Conservation (phyloP, 2,797 vertebrate genomes). For the Bovichtus diacanthus region DNA sequence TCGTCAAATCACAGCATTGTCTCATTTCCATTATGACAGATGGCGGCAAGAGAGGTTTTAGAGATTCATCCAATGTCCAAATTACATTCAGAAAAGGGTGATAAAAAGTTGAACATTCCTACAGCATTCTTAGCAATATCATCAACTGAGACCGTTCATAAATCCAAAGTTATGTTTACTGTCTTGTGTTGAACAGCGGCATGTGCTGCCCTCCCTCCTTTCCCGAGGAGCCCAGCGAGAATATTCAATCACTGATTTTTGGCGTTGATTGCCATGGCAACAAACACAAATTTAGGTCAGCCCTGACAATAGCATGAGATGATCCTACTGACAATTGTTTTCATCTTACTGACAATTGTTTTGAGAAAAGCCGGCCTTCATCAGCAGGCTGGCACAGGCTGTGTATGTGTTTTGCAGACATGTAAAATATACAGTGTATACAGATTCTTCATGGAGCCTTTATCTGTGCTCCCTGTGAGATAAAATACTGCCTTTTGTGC, state of each 20-base stretch:
- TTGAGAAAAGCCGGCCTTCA: not conserved
- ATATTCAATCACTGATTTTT: slow-evolving; percentile 47
- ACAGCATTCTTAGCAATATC: not conserved
- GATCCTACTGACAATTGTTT: slow-evolving; percentile 41
- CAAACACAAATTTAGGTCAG: slow-evolving; percentile 65
- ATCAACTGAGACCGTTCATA: not conserved
- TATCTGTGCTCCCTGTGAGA: slow-evolving; percentile 15
- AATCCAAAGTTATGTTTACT: not conserved
- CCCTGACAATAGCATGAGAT: slow-evolving; percentile 46
- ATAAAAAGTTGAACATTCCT: not conserved
- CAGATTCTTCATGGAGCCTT: not conserved
- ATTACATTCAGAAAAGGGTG: not conserved
- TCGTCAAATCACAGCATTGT: not conserved
- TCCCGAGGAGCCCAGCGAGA: slow-evolving; percentile 10
- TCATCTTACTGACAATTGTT: slow-evolving; percentile 10
- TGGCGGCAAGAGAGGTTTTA: not conserved
- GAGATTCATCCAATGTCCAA: not conserved
- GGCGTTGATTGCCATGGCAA: slow-evolving; percentile 66
- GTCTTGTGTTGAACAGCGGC: slow-evolving; percentile 11
- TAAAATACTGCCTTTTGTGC: slow-evolving; percentile 8
- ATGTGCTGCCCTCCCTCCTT: slow-evolving; percentile 12
- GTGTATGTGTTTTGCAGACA: not conserved
- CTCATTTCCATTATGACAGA: not conserved
- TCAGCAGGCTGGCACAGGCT: not conserved
- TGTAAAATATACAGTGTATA: not conserved